Base-by-base conservation (phyloP, 2,888 invertebrate genomes). In the Muschampia staudingeri region DNA sequence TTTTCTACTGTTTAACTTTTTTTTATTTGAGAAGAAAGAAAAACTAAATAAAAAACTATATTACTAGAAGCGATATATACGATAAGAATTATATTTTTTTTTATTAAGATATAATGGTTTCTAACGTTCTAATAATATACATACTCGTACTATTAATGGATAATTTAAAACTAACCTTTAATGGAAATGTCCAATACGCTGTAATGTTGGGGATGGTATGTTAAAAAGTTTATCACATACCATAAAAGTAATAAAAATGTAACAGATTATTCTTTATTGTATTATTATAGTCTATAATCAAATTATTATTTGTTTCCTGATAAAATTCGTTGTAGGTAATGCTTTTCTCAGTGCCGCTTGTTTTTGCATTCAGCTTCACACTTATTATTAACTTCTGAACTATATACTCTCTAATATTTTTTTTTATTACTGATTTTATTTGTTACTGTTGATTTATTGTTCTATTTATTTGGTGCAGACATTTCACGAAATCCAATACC, bases 111-210 rank as follows among this genome's bases (percentile, higher is more conserved):
- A 25, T 25, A 25, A 25, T 25, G 25, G 1, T 25, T 25, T 25
- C 25, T 25, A 25, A 25, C 25, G 25, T 56, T 56, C n/a, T n/a
- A 56, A n/a, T 56, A 56, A 5, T 34, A 34, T 34, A 34, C 34
- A 25, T 25, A 14, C n/a, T 19, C 19, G 6, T n/a, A 56, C 2
- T n/a, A 61, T 61, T 61, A 8, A 61, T 19, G 7, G 6, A 52
- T 14, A 19, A 25, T 34, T 56, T 37, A 52, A 48, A 19, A 88
- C 90, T 77, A 44, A 94, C 93, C 91, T 90, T 86, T 86, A 88
- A 82, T 80, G 86, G 87, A 87, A 92, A 92, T 92, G 91, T 90
- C 91, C 90, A 89, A 81, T 87, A 82, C 77, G 81, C 79, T 85
- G 78, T 83, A 69, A 76, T 37, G 48, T 76, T 80, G 25, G 89